Conservation (phyloP, 2,797 vertebrate genomes). For the Ptychadena robeensis region DNA sequence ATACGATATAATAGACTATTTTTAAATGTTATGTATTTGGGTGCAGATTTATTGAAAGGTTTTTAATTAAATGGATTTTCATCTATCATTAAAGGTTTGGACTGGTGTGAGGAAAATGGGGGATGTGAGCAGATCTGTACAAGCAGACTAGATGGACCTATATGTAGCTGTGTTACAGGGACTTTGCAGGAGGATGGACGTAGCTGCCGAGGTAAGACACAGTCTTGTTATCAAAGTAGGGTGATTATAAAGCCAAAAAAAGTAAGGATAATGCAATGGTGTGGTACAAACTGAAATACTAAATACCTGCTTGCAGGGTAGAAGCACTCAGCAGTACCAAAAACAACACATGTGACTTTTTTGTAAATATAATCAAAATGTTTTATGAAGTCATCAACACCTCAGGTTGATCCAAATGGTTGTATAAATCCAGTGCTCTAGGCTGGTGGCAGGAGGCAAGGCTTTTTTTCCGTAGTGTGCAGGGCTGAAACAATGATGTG, state of each 20-base stretch:
- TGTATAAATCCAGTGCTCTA: too few relatives aligned
- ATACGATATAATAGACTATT: too few relatives aligned
- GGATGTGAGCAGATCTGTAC: slow-evolving; percentile 97
- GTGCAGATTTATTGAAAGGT: neutral
- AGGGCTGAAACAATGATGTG: too few relatives aligned
- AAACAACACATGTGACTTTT: too few relatives aligned
- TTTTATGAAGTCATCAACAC: too few relatives aligned
- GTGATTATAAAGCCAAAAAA: neutral
- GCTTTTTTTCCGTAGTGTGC: too few relatives aligned
- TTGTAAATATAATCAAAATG: too few relatives aligned
- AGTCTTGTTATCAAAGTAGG: neutral
- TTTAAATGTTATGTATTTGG: too few relatives aligned
- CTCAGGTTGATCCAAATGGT: too few relatives aligned
- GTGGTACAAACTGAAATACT: neutral
- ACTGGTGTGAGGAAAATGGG: slow-evolving; percentile 93
- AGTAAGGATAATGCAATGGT: neutral
- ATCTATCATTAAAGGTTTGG: slow-evolving; percentile 74
- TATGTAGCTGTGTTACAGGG: slow-evolving; percentile 95
- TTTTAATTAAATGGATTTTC: neutral
- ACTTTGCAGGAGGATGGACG: slow-evolving; percentile 89
- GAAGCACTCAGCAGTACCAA: neutral
- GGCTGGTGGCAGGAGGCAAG: too few relatives aligned
- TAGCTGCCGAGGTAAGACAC: slow-evolving; percentile 84
- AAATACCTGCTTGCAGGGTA: neutral
- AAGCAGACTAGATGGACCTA: slow-evolving; percentile 80